Base-by-base conservation (phyloP, 1,140 invertebrate species). In the Drosophila sulfurigaster region DNA sequence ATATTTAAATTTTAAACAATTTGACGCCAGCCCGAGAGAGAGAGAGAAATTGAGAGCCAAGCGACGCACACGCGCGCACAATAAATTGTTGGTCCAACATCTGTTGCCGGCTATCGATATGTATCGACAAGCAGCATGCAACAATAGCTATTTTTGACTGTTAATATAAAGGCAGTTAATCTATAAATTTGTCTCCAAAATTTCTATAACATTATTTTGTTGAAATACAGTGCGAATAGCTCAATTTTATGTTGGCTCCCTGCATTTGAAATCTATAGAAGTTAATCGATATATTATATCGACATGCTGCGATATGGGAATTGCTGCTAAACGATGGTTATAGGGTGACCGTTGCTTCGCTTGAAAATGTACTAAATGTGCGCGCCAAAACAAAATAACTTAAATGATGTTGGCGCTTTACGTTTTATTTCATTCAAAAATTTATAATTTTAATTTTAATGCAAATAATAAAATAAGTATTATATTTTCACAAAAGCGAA, bases 1-100 rank as follows among this genome's bases (percentile, higher is more conserved):
- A 48, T 15, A 20, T 35, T 72, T 41, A 41, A 67, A 72, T 51
- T 72, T 72, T 58, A 58, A 72, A 67, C 56, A 73, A 59, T 67
- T 67, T 59, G 41, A 49, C 30, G 8, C 10, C 51, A 57, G 20
- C 5, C 10, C 56, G 32, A n/a, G 35, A 32, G 20, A 25, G 20
- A 25, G 20, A 25, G 32, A 58, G 8, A 56, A 30, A 16, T 46
- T 60, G 48, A 25, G 52, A 46, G 49, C 16, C 38, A 57, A 43
- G 5, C 70, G 63, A 73, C 57, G 65, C 70, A 54, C 46, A 67
- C 35, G 57, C 70, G 63, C 64, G 57, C 11, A 20, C 10, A 45
- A 45, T 45, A 25, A 20, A 8, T 38, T 25, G 3, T 45, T 45
- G 41, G 41, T 43, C 41, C 41, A 59, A 45, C 57, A 59, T 59